phyloP scores from a whole-genome alignment of 2,888 invertebrate species.

The Cynaeus angustus region DNA sequence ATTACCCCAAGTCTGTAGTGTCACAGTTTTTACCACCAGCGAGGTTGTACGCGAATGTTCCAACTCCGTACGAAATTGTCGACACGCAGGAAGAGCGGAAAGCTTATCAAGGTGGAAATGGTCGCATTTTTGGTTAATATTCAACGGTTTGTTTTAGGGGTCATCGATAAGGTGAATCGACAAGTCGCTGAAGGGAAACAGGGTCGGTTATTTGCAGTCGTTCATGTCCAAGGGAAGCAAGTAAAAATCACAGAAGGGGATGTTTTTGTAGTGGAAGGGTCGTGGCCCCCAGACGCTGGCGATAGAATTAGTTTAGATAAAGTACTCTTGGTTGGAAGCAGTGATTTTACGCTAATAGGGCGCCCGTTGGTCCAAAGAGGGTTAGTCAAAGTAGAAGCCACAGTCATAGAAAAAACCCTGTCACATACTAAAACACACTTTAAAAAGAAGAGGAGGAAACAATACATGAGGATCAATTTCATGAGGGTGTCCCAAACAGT shows the following conservation, averaged over 20 bases:
- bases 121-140: slow-evolving; percentile 7
- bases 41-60: slow-evolving; percentile 43
- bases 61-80: slow-evolving; percentile 65
- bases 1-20: neutral
- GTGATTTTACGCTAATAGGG: slow-evolving; percentile 88
- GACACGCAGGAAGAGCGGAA: slow-evolving; percentile 61
- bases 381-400: slow-evolving; percentile 84
- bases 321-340: slow-evolving; percentile 83
- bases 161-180: slow-evolving; percentile 78
- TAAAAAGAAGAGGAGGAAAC: slow-evolving; percentile 84
- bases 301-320: slow-evolving; percentile 89
- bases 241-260: slow-evolving; percentile 91
- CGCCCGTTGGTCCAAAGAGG: slow-evolving; percentile 84
- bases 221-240: slow-evolving; percentile 88
- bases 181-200: slow-evolving; percentile 74
- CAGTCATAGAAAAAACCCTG: slow-evolving; percentile 87
- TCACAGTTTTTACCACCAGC: neutral
- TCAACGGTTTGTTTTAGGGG: slow-evolving; percentile 66
- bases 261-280: slow-evolving; percentile 85
- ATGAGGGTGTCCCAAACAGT: slow-evolving; percentile 81
- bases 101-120: slow-evolving; percentile 57
- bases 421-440: slow-evolving; percentile 87
- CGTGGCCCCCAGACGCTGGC: slow-evolving; percentile 88
- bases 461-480: slow-evolving; percentile 83
- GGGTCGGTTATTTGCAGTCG: slow-evolving; percentile 85